phyloP scores from a whole-genome alignment of 2,888 invertebrate species.

The Mimas tiliae region DNA sequence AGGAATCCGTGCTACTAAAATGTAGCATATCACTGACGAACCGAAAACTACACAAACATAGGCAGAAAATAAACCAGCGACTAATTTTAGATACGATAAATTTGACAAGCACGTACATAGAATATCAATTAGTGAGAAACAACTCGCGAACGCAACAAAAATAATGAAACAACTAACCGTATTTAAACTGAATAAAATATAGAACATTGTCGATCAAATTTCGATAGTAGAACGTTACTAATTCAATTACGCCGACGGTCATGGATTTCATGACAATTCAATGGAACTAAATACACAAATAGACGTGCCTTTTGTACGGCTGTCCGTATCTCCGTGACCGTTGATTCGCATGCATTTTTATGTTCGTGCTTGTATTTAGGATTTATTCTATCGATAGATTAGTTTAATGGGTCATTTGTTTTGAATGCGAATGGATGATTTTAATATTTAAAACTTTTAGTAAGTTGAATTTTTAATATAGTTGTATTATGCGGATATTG shows the following conservation, averaged over 20 bases:
- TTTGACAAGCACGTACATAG: conserved; percentile 19
- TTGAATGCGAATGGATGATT: background rate
- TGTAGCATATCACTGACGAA: background rate
- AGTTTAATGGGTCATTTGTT: conserved; percentile 15
- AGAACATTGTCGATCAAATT: conserved; percentile 25
- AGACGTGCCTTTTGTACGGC: conserved; percentile 48
- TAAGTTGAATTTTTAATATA: background rate
- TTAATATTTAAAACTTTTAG: background rate
- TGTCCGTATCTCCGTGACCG: conserved; percentile 38
- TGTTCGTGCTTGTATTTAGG: background rate
- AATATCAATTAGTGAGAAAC: conserved; percentile 19
- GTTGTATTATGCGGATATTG: background rate
- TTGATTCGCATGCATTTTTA: conserved; percentile 24
- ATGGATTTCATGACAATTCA: conserved; percentile 43
- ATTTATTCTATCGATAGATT: background rate
- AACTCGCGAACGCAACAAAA: background rate
- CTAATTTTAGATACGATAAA: conserved; percentile 5
- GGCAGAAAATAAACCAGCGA: background rate
- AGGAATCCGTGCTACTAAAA: background rate
- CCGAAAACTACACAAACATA: background rate
- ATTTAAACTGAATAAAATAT: conserved; percentile 29
- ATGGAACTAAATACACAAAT: conserved; percentile 51
- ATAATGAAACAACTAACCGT: background rate
- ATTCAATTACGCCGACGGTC: conserved; percentile 38
- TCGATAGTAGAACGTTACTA: conserved; percentile 31